Evolutionary conservation across 2,888 invertebrate genomes (phyloP).

Genomic region (Cotesia congregata): DNA sequence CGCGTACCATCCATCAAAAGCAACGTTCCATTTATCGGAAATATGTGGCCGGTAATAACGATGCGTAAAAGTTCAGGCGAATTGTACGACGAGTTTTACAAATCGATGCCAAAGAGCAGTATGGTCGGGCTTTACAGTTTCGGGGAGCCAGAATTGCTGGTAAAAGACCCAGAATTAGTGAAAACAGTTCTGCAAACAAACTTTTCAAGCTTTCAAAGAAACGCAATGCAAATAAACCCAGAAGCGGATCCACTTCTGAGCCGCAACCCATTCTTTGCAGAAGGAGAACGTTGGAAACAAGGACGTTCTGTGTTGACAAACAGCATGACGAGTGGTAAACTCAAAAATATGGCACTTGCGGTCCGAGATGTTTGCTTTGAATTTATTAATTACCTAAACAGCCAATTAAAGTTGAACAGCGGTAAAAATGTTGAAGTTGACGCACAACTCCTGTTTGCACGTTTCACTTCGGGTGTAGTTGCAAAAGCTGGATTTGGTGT

Average conservation of each 20-base stretch:
- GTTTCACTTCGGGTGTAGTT: conserved; percentile 56
- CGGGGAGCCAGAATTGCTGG: conserved; percentile 3
- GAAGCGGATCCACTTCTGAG: conserved; percentile 53
- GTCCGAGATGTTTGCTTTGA: conserved; percentile 51
- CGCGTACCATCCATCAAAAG: conserved; percentile 45
- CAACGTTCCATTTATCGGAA: conserved; percentile 50
- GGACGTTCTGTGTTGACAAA: conserved; percentile 39
- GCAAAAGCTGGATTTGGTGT: conserved; percentile 55
- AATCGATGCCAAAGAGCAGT: neutral
- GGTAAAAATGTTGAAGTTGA: conserved; percentile 43
- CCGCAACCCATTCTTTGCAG: conserved; percentile 58
- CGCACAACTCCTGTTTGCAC: conserved; percentile 51
- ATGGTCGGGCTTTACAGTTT: conserved; percentile 24
- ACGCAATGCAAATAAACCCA: conserved; percentile 42
- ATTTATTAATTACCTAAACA: conserved; percentile 43
- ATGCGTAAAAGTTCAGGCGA: conserved; percentile 25
- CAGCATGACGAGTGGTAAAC: conserved; percentile 38
- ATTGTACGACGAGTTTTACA: conserved; percentile 22
- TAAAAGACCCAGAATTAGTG: conserved; percentile 54
- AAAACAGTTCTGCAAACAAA: conserved; percentile 54
- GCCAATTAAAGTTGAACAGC: conserved; percentile 3
- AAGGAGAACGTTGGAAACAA: conserved; percentile 55
- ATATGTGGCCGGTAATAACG: conserved; percentile 44
- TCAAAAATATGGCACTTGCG: conserved; percentile 49
- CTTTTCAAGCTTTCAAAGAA: conserved; percentile 57